Base-by-base conservation (phyloP, 2,113 vertebrate species). In the Microtus pennsylvanicus region DNA sequence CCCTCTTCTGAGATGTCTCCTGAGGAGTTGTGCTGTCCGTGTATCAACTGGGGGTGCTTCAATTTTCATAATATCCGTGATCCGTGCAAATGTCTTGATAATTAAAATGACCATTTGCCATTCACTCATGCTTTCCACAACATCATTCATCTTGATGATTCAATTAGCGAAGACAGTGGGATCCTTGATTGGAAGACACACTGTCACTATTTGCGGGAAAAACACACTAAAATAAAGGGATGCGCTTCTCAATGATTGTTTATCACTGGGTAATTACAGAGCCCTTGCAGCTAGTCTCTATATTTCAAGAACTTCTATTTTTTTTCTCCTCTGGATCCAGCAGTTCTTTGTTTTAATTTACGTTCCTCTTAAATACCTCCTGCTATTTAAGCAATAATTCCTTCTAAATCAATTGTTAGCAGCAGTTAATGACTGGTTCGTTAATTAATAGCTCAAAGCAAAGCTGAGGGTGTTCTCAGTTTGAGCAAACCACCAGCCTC, bases 361-460 rank as follows among this genome's bases (percentile, higher is more conserved):
- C 98, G 98, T 99, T 98, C 97, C 94, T 98, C 96, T 98, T 99
- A 98, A 98, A 98, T 98, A 98, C 97, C 98, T 98, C 98, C 98
- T 3, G 94, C 98, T 98, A 98, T 98, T 98, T 98, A 98, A 98
- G 98, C 95, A 98, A 98, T 98, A 98, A 98, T 98, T 98, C 97
- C 97, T 97, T 98, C 97, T 98, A 98, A 98, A 98, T 98, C 98
- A 99, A 98, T 98, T 99, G 98, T 98, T 98, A 98, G 94, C 97
- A 98, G 98, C 97, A 98, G 98, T 97, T 99, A 99, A 99, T 99
- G 98, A 98, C 98, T 96, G 92, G 98, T 98, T 99, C 98, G 98
- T 97, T 98, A 99, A 98, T 99, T 98, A 99, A 98, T 97, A 98
- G 98, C 98, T 98, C 97, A 98, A 99, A 98, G 98, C 97, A 98